phyloP scores from a whole-genome alignment of 2,797 vertebrate species.

The Sebastes nivosus region DNA sequence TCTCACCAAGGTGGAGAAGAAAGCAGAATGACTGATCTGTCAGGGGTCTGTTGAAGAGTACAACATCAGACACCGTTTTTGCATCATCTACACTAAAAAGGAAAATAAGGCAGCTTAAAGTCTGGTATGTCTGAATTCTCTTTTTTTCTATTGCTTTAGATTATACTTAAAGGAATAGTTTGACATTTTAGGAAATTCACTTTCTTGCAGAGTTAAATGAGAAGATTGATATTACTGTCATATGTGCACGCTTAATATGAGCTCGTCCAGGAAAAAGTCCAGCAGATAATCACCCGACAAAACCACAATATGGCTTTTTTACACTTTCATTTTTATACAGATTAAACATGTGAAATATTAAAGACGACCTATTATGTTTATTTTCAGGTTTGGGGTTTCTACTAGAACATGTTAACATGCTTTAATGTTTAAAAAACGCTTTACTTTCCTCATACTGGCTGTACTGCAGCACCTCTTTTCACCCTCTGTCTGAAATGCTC shows the following conservation, averaged over 20 bases:
- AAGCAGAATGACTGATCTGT: conserved; percentile 24
- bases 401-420: too few relatives aligned
- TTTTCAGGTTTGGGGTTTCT: too few relatives aligned
- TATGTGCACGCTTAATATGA: not conserved
- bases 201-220: too few relatives aligned
- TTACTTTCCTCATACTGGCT: too few relatives aligned
- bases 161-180: not conserved
- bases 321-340: not conserved
- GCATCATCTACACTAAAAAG: not conserved
- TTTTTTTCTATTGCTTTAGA: not conserved
- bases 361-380: too few relatives aligned
- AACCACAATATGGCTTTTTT: not conserved
- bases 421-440: too few relatives aligned
- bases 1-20: not conserved
- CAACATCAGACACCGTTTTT: conserved; percentile 8
- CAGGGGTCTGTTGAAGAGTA: not conserved
- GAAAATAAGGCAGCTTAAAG: not conserved
- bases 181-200: not conserved
- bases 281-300: not conserved
- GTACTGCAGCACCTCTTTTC: too few relatives aligned
- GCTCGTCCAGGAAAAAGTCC: not conserved
- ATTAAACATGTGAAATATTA: not conserved
- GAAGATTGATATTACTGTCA: too few relatives aligned
- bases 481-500: too few relatives aligned
- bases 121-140: not conserved